A percentile compares a stretch with the other conserved stretches of the same genome.
Conservation (phyloP, 1,140 invertebrate genomes). For the Brachystomella parvula region DNA sequence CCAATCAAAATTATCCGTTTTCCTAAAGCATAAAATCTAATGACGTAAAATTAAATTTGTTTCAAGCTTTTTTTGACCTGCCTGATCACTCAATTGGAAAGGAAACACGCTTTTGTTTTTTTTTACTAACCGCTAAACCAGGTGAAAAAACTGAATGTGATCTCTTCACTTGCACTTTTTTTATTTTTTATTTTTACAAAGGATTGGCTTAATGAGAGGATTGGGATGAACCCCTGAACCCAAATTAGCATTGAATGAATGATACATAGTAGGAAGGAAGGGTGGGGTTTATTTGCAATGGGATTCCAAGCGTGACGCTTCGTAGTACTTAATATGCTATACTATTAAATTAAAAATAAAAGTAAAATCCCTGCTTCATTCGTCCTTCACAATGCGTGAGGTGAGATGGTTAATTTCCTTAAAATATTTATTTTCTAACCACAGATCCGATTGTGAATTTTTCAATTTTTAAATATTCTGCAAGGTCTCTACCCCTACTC, state of each 20-base stretch:
- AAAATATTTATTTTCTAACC: too few relatives aligned
- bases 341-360: background rate
- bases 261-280: constrained; percentile 25
- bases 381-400: background rate
- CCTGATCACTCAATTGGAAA: background rate
- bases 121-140: background rate
- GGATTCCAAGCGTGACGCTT: constrained; percentile 13
- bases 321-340: too few relatives aligned
- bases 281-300: constrained; percentile 15
- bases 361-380: background rate
- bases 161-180: constrained; percentile 9
- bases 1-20: background rate
- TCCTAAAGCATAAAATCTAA: background rate
- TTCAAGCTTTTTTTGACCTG: background rate
- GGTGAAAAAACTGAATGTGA: background rate
- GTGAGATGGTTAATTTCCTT: too few relatives aligned
- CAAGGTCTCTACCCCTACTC: too few relatives aligned
- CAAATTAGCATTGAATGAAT: constrained; percentile 20
- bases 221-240: too few relatives aligned
- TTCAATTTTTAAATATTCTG: too few relatives aligned
- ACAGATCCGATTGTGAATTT: too few relatives aligned
- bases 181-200: constrained; percentile 2
- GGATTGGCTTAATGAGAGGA: constrained; percentile 17
- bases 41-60: background rate
- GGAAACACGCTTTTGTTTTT: background rate